A percentile compares a stretch with the other conserved stretches of the same genome.
Conservation (phyloP, 2,113 vertebrate species). For the Campylomormyrus tamandua region DNA sequence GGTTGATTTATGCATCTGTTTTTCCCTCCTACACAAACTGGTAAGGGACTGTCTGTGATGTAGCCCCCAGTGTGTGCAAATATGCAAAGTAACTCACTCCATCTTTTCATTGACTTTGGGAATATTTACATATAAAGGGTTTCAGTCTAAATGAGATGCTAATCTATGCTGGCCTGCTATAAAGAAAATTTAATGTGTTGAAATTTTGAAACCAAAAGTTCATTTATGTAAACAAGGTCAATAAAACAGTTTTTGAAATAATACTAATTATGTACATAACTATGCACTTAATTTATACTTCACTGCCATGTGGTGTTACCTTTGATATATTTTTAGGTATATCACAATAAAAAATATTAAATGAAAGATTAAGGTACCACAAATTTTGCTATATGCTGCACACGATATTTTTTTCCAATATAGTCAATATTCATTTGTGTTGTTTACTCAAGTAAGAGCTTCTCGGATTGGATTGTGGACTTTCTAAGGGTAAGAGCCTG, state of each 20-base stretch:
- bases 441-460: neutral
- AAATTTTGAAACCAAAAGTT: neutral
- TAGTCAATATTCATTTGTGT: neutral
- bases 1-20: neutral
- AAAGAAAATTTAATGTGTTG: neutral
- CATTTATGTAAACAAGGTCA: neutral
- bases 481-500: neutral
- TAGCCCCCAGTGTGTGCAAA: neutral
- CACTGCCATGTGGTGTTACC: neutral
- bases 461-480: neutral
- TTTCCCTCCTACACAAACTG: neutral
- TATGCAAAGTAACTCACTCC: neutral
- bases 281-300: neutral
- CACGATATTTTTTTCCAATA: neutral
- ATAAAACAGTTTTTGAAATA: neutral
- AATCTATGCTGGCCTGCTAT: neutral
- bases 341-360: neutral
- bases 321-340: neutral
- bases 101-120: neutral
- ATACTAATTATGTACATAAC: neutral
- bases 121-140: neutral
- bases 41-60: neutral
- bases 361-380: neutral
- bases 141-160: neutral
- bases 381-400: neutral